phyloP scores from a whole-genome alignment of 2,113 vertebrate genomes.

The Sinocyclocheilus anshuiensis region DNA sequence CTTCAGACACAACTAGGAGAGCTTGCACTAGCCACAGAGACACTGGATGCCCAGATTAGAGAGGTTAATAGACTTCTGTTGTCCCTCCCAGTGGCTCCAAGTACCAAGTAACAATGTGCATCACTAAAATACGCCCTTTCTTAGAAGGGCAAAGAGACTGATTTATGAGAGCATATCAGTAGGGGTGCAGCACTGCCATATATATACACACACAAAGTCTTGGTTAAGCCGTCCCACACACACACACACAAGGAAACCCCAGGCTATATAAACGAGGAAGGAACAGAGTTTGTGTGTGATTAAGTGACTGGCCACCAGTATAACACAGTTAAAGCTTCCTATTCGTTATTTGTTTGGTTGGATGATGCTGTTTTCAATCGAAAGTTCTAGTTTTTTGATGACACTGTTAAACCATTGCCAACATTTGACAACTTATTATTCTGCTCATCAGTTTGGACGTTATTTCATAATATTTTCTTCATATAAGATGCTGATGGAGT shows the following conservation, averaged over 20 bases:
- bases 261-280: neutral
- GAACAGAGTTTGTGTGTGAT: constrained; percentile 8
- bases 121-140: neutral
- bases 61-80: constrained; percentile 67
- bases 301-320: constrained; percentile 50
- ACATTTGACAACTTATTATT: neutral
- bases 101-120: constrained; percentile 7
- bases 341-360: constrained; percentile 61
- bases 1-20: constrained; percentile 75
- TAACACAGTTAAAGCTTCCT: constrained; percentile 55
- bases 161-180: constrained; percentile 46
- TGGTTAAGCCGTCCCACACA: neutral
- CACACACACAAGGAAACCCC: neutral
- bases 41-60: constrained; percentile 74
- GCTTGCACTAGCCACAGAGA: constrained; percentile 74
- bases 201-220: neutral
- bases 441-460: neutral
- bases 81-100: constrained; percentile 61
- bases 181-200: constrained; percentile 33
- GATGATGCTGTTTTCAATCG: neutral
- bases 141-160: neutral
- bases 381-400: neutral
- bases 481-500: neutral
- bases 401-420: neutral
- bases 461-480: neutral